These are phyloP conservation scores for Ectropis crepuscularia DNA, from an alignment of 2,888 invertebrate species.

Conservation along the genomic window DNA sequence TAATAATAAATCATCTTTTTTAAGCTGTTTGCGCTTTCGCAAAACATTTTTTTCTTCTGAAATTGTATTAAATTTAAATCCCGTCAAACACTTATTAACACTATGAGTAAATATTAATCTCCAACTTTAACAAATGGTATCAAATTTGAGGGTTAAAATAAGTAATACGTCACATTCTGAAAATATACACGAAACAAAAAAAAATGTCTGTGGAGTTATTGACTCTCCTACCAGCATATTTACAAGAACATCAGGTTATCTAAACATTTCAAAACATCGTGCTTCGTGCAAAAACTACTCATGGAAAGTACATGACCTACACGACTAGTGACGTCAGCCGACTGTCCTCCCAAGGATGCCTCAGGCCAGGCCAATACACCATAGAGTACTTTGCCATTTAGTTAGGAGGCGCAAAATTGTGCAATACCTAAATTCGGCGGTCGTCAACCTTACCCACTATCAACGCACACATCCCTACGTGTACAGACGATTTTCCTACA, in stretches of 20 bases:
- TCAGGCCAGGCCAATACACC: slow-evolving; percentile 26
- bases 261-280: slow-evolving; percentile 10
- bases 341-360: slow-evolving; percentile 24
- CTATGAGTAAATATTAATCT: too few species aligned
- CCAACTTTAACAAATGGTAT: background rate
- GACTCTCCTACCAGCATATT: slow-evolving; percentile 9
- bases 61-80: too few species aligned
- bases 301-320: slow-evolving; percentile 34
- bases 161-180: background rate
- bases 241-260: slow-evolving; percentile 15
- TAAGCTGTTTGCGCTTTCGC: too few species aligned
- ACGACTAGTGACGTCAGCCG: slow-evolving; percentile 28
- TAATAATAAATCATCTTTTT: too few species aligned
- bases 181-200: background rate
- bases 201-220: slow-evolving; percentile 2
- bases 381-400: slow-evolving; percentile 16
- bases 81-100: too few species aligned
- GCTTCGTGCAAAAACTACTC: slow-evolving; percentile 16
- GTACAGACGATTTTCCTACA: slow-evolving; percentile 53
- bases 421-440: slow-evolving; percentile 65
- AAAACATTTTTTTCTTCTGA: too few species aligned
- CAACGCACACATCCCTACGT: slow-evolving; percentile 48
- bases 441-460: slow-evolving; percentile 53
- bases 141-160: background rate
- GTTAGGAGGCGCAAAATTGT: slow-evolving; percentile 50